A percentile compares a stretch with the other conserved stretches of the same genome.
These are phyloP conservation scores for Podiceps cristatus DNA, from an alignment of 2,113 vertebrate species.

Conservation along the genomic window DNA sequence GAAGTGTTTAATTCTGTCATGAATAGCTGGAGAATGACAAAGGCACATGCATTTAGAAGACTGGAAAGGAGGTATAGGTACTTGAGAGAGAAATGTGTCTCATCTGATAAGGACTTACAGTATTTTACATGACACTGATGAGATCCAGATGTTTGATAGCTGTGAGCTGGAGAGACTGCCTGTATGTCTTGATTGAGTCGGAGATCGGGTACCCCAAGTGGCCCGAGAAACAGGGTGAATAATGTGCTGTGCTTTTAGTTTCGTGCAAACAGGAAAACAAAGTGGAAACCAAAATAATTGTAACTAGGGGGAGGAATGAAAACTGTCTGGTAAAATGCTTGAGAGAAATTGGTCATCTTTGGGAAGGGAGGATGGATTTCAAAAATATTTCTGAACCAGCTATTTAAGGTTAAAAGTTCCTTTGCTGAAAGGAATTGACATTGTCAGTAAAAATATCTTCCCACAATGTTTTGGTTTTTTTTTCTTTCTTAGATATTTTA, in stretches of 20 bases:
- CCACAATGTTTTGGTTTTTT: neutral
- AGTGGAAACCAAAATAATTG: neutral
- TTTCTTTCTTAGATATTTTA: neutral
- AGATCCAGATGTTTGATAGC: neutral
- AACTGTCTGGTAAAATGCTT: neutral
- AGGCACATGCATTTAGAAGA: neutral
- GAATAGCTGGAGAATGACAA: neutral
- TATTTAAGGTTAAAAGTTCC: neutral
- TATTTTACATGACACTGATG: neutral
- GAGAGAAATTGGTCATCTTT: neutral
- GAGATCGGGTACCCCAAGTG: neutral
- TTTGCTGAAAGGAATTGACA: neutral
- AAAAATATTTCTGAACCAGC: neutral
- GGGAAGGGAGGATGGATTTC: neutral
- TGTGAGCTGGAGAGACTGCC: neutral
- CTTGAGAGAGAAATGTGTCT: neutral
- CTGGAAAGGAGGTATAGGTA: neutral
- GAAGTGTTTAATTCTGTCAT: neutral
- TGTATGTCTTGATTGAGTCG: neutral
- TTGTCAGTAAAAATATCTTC: neutral
- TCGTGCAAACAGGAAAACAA: neutral
- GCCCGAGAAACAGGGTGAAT: neutral
- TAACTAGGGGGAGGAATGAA: neutral
- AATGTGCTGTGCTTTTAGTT: neutral
- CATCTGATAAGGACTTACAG: neutral